Evolutionary conservation across 2,113 vertebrate genomes (phyloP), one percentile per base, ranked within the genome.

Genomic region (Xenopus borealis): DNA sequence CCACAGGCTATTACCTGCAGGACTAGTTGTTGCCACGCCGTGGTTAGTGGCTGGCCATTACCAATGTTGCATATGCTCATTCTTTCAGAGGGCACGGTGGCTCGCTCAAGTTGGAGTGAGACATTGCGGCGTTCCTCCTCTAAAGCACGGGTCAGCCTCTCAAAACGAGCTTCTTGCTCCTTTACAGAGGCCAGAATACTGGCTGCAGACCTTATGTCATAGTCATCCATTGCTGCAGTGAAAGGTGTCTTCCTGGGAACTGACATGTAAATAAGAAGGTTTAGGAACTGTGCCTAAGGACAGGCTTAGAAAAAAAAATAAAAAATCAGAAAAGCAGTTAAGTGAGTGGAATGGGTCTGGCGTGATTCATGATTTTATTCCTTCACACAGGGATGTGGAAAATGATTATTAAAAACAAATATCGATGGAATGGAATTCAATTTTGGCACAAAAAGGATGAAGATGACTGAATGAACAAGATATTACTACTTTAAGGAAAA

Each of bases 101-200:
- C 91, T 0, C 91, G 92, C 75, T 98, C 96, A 18, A 98, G 92
- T 81, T 98, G 97, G 84, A 97, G 77, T 70, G 93, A 95, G 78
- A 97, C 96, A 68, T 97, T 94, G 81, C 94, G 95, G 17, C 95
- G 94, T 84, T 98, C 97, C 75, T 98, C 96, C 85, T 99, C 97
- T 1, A 99, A 91, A 1, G 96, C 97, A 19, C 94, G 93, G 19
- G 96, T 98, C 78, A 99, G 91, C 79, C 92, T 92, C 92, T 99
- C 95, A 12, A 99, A 99, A 71, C 95, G 96, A 12, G 94, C 96
- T 79, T 99, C 97, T 86, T 99, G 97, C 88, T 99, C 96, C 82
- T 98, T 99, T 80, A 99, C 97, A 0, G 97, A 99, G 18, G 97
- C 97, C 87, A 99, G 84, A 90, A 99, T 98, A 91, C 96, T 98